Base-by-base conservation (phyloP, 2,797 vertebrate species). In the Enteromius trimaculatus region DNA sequence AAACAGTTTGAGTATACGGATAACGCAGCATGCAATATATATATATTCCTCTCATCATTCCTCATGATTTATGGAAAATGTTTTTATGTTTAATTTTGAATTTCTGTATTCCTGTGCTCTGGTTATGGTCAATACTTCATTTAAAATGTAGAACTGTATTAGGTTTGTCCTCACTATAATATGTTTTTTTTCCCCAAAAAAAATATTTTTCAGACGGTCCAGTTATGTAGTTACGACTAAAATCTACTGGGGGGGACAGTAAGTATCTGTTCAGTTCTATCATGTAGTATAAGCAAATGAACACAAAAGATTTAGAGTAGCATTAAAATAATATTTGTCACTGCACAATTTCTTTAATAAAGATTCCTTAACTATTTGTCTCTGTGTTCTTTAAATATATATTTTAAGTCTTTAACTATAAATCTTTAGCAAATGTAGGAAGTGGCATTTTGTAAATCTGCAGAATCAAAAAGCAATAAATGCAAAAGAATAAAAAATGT, bases 171-270 rank as follows among this genome's bases (percentile, higher is more conserved):
- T 62, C 37, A 47, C 19, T 60, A 10, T 51, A 62, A 49, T 51
- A 64, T n/a, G n/a, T 31, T 7, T 31, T 62, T n/a, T 31, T 4
- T 2, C 21, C 14, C 0, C 2, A 7, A 8, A 55, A 23, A 80
- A 51, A 51, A 64, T 74, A 1, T 58, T 34, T 83, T 83, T 70
- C 90, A 98, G 97, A 77, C 95, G 97, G 85, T 98, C 97, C 75
- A 98, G 96, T 94, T 97, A 96, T 81, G 96, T 98, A 49, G 93
- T 98, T 89, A 97, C 97, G 37, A 98, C 97, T 84, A 98, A 98
- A 89, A 96, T 98, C 90, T 97, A 96, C 85, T 95, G 96, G 97
- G 97, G 97, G 89, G 97, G 97, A 92, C 96, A 97, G 97, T 98
- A 92, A 97, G 97, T 97, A 80, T 23, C 64, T 42, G 37, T 21